Conservation (phyloP, 2,113 vertebrate species). For the Burhinus oedicnemus region DNA sequence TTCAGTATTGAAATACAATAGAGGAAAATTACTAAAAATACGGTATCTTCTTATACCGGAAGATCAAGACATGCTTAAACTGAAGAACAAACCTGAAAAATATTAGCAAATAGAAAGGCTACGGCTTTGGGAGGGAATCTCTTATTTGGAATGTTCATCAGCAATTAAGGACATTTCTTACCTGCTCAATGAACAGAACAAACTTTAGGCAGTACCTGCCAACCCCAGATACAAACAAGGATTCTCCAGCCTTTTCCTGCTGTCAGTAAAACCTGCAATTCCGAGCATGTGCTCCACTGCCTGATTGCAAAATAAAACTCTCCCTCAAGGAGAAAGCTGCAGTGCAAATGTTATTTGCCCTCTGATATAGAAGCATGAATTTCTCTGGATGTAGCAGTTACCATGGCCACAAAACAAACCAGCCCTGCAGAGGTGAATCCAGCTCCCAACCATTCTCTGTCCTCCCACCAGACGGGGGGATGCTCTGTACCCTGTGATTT, state of each 20-base stretch:
- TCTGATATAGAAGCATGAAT: background rate
- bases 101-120: background rate
- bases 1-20: background rate
- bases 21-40: background rate
- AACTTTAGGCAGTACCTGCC: background rate
- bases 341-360: background rate
- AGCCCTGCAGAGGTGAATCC: background rate
- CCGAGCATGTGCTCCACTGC: background rate
- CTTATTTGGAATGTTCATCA: background rate
- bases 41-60: rapidly evolving
- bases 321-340: background rate
- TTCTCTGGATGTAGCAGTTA: background rate
- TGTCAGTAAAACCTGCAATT: background rate
- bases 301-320: background rate
- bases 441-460: too few relatives aligned
- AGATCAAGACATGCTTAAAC: background rate
- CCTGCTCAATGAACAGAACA: background rate
- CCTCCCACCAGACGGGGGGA: rapidly evolving
- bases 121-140: background rate
- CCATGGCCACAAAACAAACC: background rate
- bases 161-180: background rate
- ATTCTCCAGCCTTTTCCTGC: background rate
- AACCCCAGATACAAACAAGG: background rate
- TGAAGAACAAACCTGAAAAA: background rate
- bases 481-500: background rate